Conservation (phyloP, 2,113 vertebrate genomes). For the Cheirogaleus medius region DNA sequence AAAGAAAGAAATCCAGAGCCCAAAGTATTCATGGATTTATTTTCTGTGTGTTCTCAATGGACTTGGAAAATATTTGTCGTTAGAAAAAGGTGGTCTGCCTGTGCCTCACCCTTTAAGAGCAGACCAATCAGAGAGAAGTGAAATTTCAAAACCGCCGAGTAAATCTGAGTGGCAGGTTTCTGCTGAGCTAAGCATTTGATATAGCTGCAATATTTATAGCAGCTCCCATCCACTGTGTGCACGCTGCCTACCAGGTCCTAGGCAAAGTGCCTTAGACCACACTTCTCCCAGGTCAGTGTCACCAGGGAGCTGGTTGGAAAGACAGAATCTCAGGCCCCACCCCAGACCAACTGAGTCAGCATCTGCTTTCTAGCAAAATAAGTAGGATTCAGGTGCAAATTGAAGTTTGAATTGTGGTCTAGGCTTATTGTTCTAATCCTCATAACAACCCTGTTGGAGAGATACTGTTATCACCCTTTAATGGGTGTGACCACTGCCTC, state of each 20-base stretch:
- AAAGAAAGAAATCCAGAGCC: not conserved
- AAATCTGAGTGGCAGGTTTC: not conserved
- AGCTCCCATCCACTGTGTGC: not conserved
- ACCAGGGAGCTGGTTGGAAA: not conserved
- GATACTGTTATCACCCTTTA: not conserved
- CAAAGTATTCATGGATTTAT: not conserved
- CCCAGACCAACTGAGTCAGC: not conserved
- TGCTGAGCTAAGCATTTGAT: not conserved
- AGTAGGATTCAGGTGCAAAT: not conserved
- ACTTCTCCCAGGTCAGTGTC: not conserved
- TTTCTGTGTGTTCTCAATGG: not conserved
- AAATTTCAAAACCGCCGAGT: not conserved
- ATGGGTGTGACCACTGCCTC: not conserved
- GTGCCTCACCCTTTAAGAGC: not conserved
- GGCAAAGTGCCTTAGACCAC: not conserved
- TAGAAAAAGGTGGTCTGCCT: not conserved
- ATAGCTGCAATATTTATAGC: not conserved
- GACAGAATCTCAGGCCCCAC: not conserved
- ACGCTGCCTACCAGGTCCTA: accelerated
- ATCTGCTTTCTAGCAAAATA: not conserved
- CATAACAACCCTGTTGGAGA: not conserved
- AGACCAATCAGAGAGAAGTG: not conserved
- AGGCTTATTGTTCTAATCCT: not conserved
- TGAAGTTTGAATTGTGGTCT: not conserved
- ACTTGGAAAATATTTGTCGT: not conserved